A percentile compares a stretch with the other conserved stretches of the same genome.
Evolutionary conservation across 2,113 vertebrate genomes (phyloP).

Genomic region (Dermatemys mawii): DNA sequence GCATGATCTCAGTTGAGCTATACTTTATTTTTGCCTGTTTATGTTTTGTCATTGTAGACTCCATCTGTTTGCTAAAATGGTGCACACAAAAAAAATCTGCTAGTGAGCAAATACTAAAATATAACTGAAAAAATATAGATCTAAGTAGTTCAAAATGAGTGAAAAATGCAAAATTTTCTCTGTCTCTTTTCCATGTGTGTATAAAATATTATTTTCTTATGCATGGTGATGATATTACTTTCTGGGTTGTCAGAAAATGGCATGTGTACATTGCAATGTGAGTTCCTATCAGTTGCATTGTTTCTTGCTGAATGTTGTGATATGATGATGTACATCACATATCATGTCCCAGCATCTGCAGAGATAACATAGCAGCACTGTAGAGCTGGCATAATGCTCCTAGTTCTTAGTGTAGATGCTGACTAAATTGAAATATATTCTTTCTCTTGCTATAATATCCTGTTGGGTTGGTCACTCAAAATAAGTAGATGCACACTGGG

Average conservation of each 20-base stretch:
- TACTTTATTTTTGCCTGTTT: not conserved
- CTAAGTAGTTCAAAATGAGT: not conserved
- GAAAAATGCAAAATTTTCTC: not conserved
- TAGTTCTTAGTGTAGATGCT: rapidly evolving
- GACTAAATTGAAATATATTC: not conserved
- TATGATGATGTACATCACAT: rapidly evolving
- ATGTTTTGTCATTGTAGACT: not conserved
- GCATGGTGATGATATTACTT: not conserved
- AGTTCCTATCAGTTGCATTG: not conserved
- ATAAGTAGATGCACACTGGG: not conserved
- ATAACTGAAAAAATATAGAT: not conserved
- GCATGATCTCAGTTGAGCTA: not conserved
- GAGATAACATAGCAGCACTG: not conserved
- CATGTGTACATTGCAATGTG: rapidly evolving
- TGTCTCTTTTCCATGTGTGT: not conserved
- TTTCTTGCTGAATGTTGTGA: not conserved
- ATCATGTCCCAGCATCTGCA: rapidly evolving
- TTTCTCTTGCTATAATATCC: rapidly evolving
- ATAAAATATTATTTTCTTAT: not conserved
- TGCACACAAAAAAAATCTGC: not conserved
- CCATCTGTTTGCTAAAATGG: not conserved
- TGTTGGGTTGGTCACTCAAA: not conserved
- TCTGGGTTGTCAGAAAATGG: not conserved
- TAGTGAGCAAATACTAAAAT: not conserved
- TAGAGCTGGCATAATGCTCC: not conserved